Base-by-base conservation (phyloP, 2,113 vertebrate genomes). In the Hydrolagus affinis region DNA sequence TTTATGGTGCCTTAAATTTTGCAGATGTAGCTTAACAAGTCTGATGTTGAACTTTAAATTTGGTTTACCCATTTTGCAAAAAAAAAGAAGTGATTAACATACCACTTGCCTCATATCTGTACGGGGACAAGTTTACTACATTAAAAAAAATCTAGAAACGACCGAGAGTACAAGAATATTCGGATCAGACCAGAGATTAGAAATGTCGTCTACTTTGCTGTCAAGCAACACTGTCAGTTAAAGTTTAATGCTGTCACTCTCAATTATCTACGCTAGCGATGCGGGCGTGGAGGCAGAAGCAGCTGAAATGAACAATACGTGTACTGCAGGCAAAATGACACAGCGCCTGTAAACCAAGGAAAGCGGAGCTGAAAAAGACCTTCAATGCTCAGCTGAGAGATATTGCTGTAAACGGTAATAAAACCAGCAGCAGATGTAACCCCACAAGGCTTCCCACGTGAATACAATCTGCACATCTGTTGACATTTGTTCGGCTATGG, bases 181-280 rank as follows among this genome's bases (percentile, higher is more conserved):
- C 28, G 19, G 30, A 32, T 80, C 64, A 30, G 15, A 11, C 62
- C 19, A 14, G 28, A 70, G 85, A 86, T 23, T 87, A 75, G 86
- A 71, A 68, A 85, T 87, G n/a, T 57, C n/a, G 86, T 89, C 88
- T 86, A 85, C 80, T 87, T 72, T 85, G 56, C 85, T 80, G 87
- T 70, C 69, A 87, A 86, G 12, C 19, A 88, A 85, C 60, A 80
- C n/a, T 88, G 78, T 88, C 86, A 86, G 85, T 89, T 89, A 72
- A n/a, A 87, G 90, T 89, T 89, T 86, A 88, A 71, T 88, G 57
- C 85, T 88, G 86, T 89, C 90, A 88, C 85, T 90, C 78, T 87
- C 86, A 88, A 88, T 90, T 89, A 89, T 85, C n/a, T 87, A 44
- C 15, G 88, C 70, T 71, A 74, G 86, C 87, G 86, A 87, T 57